phyloP scores from a whole-genome alignment of 2,888 invertebrate species.

The Pardosa pseudoannulata region DNA sequence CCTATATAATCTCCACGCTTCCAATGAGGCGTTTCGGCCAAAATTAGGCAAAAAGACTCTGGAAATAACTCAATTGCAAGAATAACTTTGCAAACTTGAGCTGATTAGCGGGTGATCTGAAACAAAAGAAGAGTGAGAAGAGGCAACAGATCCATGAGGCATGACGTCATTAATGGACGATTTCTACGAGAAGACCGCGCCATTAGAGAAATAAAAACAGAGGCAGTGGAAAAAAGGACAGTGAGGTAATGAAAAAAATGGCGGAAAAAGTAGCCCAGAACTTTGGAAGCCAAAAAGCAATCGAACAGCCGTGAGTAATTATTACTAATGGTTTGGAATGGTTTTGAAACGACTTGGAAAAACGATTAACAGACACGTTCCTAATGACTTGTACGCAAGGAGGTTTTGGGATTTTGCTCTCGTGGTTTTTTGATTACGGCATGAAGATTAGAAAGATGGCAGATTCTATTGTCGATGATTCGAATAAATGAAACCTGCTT shows the following conservation, averaged over 20 bases:
- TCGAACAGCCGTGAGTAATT: conserved; percentile 41
- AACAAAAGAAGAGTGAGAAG: conserved; percentile 31
- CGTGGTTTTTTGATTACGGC: not conserved
- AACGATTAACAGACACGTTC: conserved; percentile 47
- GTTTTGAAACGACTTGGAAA: conserved; percentile 49
- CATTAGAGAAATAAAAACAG: conserved; percentile 6
- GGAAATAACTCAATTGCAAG: not conserved
- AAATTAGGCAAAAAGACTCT: not conserved
- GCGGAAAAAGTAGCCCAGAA: not conserved
- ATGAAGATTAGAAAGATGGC: not conserved
- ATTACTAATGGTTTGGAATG: conserved; percentile 62
- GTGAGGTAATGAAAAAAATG: not conserved
- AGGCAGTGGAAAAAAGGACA: too few species aligned
- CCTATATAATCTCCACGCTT: too few species aligned
- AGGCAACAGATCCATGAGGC: conserved; percentile 46
- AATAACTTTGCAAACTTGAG: not conserved
- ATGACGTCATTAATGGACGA: conserved; percentile 43
- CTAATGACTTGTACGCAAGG: conserved; percentile 29
- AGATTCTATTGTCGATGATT: not conserved
- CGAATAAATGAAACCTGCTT: not conserved
- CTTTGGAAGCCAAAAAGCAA: conserved; percentile 2
- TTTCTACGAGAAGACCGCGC: conserved; percentile 21
- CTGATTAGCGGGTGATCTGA: conserved; percentile 25
- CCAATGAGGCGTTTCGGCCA: too few species aligned
- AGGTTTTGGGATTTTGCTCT: conserved; percentile 7